A percentile compares a stretch with the other conserved stretches of the same genome.
phyloP scores from a whole-genome alignment of 2,797 vertebrate species.

The Coluber constrictor region DNA sequence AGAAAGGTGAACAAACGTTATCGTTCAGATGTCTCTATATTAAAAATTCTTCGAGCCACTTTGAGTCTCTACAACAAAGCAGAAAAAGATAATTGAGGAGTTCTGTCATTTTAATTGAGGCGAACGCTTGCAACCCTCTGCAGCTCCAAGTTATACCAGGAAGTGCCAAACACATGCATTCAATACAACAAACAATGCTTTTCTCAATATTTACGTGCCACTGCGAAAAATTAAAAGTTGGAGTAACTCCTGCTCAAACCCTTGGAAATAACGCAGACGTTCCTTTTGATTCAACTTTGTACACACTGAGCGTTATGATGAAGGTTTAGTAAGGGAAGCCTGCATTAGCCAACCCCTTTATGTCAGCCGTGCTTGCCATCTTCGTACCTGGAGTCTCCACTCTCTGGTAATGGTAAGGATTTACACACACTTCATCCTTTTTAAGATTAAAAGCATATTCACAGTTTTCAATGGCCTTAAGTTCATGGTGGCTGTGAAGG shows the following conservation, averaged over 20 bases:
- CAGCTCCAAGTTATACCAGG: no score
- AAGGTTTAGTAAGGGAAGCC: not conserved
- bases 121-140: not conserved
- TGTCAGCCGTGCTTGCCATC: not conserved
- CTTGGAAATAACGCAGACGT: not conserved
- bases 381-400: conserved; percentile 96
- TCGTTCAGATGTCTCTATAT: not conserved
- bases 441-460: conserved; percentile 99
- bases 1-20: not conserved
- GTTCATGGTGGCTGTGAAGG: conserved; percentile 97
- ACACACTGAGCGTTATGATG: not conserved
- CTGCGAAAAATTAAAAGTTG: not conserved
- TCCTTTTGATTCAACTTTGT: not conserved
- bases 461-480: conserved; percentile 95
- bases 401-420: conserved; percentile 98
- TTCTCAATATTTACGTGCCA: not conserved
- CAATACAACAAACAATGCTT: not conserved
- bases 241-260: not conserved
- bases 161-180: not conserved
- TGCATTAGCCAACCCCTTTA: not conserved
- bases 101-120: not conserved
- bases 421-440: conserved; percentile 98
- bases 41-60: not conserved
- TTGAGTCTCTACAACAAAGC: not conserved
- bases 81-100: not conserved